These are phyloP conservation scores for Orientallactaga bullata DNA, from an alignment of 2,113 vertebrate species.

Conservation along the genomic window DNA sequence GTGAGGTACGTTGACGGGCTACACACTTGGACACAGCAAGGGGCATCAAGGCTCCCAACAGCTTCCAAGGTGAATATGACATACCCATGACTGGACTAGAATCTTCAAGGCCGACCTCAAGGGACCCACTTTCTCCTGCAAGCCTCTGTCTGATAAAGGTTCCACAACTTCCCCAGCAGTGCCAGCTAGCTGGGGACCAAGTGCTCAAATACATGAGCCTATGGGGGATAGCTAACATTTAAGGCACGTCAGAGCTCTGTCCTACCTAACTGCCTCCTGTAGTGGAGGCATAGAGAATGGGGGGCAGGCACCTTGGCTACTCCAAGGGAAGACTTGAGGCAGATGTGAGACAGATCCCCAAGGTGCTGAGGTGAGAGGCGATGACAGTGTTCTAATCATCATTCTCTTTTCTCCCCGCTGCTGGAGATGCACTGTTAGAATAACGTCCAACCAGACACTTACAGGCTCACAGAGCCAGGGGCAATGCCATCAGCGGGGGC, in stretches of 20 bases:
- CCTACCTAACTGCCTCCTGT: not conserved
- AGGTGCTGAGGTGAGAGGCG: too few species aligned
- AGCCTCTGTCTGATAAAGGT: not conserved
- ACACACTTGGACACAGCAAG: not conserved
- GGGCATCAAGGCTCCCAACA: not conserved
- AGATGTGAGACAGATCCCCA: not conserved
- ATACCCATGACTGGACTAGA: not conserved
- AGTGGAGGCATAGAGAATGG: not conserved
- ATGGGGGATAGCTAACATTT: not conserved
- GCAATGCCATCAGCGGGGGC: too few species aligned
- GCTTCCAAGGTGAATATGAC: not conserved
- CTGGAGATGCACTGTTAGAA: not conserved
- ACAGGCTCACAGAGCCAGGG: too few species aligned
- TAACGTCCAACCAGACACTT: too few species aligned
- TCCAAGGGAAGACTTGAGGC: not conserved
- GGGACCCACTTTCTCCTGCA: not conserved
- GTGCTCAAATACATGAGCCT: not conserved
- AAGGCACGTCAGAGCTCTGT: not conserved
- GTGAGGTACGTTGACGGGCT: rapidly evolving
- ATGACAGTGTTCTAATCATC: not conserved
- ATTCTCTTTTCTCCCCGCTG: not conserved
- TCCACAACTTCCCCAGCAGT: not conserved
- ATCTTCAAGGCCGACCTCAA: not conserved
- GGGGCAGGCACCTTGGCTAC: not conserved
- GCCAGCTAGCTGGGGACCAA: too few species aligned